Evolutionary conservation across 2,888 invertebrate genomes (phyloP), one percentile per base, ranked within the genome.

Genomic region (Drosophila longiperda): DNA sequence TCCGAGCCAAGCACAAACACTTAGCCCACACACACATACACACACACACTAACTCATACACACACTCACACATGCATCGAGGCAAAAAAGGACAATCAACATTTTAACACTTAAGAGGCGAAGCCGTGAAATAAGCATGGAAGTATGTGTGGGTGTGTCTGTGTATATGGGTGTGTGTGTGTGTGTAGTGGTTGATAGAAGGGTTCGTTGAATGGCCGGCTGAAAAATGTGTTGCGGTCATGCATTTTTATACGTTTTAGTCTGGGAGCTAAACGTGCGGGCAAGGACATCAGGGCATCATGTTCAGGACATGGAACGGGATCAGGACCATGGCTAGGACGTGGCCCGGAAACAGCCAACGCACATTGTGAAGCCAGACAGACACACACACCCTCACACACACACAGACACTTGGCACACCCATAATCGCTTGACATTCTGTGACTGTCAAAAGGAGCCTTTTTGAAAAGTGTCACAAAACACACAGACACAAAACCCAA

Each of bases 171-270:
- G 29, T 15, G 48, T 40, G n/a, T 17, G 23, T 38, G 26, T 34
- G 45, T 3, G 3, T 20, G 11, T 23, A 5, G 40, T 52, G 15
- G 12, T 57, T 61, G 57, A 59, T 48, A 55, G 70, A 68, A 65
- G 66, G 59, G 63, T 66, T 61, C 65, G 59, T 36, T 67, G 58
- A 75, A 78, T 78, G 79, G 74, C 54, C 69, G 61, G 66, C 61
- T 82, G 85, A 87, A 77, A 84, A 84, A 86, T 89, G 85, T 86
- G 73, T 90, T 87, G 90, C 73, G 87, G 87, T 90, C 90, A 90
- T 90, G 87, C 89, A 87, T 86, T 86, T 83, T 87, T 80, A 81
- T 87, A 78, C 71, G 69, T 67, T 82, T 80, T 64, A 61, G 65
- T 71, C 66, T 76, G 78, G 29, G 9, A 38, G 66, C 65, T 63